A percentile compares a stretch with the other conserved stretches of the same genome.
Evolutionary conservation across 2,888 invertebrate genomes (phyloP).

Genomic region (Amorpha juglandis): DNA sequence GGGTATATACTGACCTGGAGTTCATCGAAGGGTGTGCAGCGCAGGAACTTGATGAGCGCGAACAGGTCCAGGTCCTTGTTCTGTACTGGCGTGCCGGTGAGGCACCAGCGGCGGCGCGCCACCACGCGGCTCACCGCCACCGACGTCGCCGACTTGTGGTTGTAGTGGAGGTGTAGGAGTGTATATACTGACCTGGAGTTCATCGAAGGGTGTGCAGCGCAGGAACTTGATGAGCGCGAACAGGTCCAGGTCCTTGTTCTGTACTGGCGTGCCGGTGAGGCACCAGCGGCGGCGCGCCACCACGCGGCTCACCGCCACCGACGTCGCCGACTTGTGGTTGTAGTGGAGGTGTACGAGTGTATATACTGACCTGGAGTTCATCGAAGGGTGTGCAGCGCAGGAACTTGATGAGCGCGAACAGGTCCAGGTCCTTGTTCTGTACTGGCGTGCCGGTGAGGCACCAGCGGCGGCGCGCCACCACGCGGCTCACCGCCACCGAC

Average conservation of each 20-base stretch:
- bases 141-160: no score
- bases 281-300: slow-evolving; percentile 88
- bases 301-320: no score
- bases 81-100: slow-evolving; percentile 98
- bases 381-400: slow-evolving; percentile 94
- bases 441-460: slow-evolving; percentile 97
- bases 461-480: slow-evolving; percentile 86
- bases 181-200: slow-evolving; percentile 83
- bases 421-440: slow-evolving; percentile 95
- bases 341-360: background rate
- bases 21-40: slow-evolving; percentile 95
- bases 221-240: slow-evolving; percentile 93
- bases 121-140: no score
- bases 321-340: no score
- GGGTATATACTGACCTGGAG: slow-evolving; percentile 75
- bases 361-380: slow-evolving; percentile 86
- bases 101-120: slow-evolving; percentile 87
- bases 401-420: slow-evolving; percentile 92
- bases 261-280: slow-evolving; percentile 97
- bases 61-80: slow-evolving; percentile 95
- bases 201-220: slow-evolving; percentile 94
- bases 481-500: no score
- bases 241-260: slow-evolving; percentile 94
- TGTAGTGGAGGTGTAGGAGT: background rate
- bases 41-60: slow-evolving; percentile 91